phyloP scores from a whole-genome alignment of 2,797 vertebrate genomes.

The Characodon lateralis region DNA sequence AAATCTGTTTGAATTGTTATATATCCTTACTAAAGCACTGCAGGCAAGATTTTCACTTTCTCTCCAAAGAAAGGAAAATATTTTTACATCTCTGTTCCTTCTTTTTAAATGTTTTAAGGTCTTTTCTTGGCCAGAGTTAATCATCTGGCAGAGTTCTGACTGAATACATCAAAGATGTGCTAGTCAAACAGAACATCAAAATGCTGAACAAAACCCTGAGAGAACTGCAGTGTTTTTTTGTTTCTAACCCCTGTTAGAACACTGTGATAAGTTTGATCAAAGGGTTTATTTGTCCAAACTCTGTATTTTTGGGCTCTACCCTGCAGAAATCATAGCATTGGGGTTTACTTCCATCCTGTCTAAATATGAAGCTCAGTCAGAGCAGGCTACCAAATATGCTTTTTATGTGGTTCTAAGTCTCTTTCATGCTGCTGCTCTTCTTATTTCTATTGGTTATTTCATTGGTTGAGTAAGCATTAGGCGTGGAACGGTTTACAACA shows the following conservation, averaged over 20 bases:
- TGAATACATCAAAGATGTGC: slow-evolving; percentile 48
- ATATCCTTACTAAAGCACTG: slow-evolving; percentile 34
- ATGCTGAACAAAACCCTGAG: slow-evolving; percentile 33
- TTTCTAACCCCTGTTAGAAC: slow-evolving; percentile 47
- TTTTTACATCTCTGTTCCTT: slow-evolving; percentile 31
- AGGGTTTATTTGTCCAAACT: slow-evolving; percentile 53
- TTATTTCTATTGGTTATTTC: background rate
- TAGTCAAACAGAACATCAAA: slow-evolving; percentile 57
- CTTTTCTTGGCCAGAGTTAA: slow-evolving; percentile 23
- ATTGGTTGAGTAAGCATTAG: background rate
- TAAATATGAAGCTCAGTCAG: slow-evolving; percentile 35
- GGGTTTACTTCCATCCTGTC: slow-evolving; percentile 13
- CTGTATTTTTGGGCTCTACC: slow-evolving; percentile 23
- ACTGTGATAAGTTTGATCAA: slow-evolving; percentile 54
- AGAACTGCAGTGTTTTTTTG: slow-evolving; percentile 45
- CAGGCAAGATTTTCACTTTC: slow-evolving; percentile 27
- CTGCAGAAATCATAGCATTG: slow-evolving; percentile 35
- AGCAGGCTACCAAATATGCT: slow-evolving; percentile 22
- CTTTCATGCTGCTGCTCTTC: background rate
- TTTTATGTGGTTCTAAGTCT: slow-evolving; percentile 4
- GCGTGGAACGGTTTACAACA: background rate
- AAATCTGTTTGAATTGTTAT: slow-evolving; percentile 19
- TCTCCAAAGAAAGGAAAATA: slow-evolving; percentile 34
- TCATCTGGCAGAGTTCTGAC: slow-evolving; percentile 33
- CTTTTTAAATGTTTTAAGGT: slow-evolving; percentile 20